Evolutionary conservation across 2,888 invertebrate species (phyloP).

Genomic region (Argyresthia goedartella): DNA sequence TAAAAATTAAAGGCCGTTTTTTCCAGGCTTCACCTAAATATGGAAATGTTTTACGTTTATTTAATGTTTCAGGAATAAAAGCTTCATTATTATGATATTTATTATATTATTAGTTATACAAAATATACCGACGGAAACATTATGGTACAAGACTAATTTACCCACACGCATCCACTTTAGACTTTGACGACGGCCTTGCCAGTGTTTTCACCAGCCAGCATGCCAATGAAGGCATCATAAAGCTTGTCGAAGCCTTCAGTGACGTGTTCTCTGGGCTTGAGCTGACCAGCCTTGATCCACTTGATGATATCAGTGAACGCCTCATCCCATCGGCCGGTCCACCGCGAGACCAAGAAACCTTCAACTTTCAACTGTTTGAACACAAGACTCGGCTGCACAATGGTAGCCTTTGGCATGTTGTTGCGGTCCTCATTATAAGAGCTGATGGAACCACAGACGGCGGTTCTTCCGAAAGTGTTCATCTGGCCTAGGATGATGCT

Average conservation of each 20-base stretch:
- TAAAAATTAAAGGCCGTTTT: no score
- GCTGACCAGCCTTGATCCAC: constrained; percentile 71
- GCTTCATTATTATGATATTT: no score
- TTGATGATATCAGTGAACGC: constrained; percentile 62
- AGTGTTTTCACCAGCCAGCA: constrained; percentile 65
- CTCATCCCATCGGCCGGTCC: constrained; percentile 58
- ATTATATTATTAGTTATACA: no score
- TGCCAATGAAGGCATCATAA: constrained; percentile 70
- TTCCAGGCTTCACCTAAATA: no score
- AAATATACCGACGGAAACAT: no score
- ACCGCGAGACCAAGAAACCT: constrained; percentile 60
- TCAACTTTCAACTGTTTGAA: constrained; percentile 65
- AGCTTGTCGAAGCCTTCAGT: constrained; percentile 75
- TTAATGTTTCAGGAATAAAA: no score
- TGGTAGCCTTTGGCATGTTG: constrained; percentile 13
- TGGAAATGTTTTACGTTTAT: no score
- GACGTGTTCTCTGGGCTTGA: constrained; percentile 71
- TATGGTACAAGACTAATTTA: no score
- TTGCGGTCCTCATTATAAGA: constrained; percentile 8
- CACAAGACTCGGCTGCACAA: constrained; percentile 57
- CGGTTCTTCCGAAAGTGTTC: constrained; percentile 48
- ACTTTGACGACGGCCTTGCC: constrained; percentile 55
- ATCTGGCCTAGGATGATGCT: constrained; percentile 63
- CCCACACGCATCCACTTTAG: constrained; percentile 6
- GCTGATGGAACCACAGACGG: constrained; percentile 11